Conservation (phyloP, 1,140 invertebrate genomes). For the Magallana ariakensis region DNA sequence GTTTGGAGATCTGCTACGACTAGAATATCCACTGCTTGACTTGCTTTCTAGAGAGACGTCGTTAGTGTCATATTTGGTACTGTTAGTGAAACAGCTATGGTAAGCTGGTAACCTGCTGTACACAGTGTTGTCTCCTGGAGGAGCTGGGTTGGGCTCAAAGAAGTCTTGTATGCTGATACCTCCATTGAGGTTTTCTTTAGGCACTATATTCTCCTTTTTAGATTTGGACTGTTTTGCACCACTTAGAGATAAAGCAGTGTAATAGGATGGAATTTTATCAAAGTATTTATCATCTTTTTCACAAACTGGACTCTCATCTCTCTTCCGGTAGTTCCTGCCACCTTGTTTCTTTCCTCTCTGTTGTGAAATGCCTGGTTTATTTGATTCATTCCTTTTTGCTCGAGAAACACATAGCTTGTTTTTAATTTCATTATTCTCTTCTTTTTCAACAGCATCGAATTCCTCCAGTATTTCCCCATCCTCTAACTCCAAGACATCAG, state of each 20-base stretch:
- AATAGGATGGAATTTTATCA: slow-evolving; percentile 75
- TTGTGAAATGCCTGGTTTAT: neutral
- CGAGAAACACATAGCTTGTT: neutral
- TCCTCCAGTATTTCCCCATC: slow-evolving; percentile 73
- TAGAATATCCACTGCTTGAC: slow-evolving; percentile 63
- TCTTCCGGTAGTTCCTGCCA: slow-evolving; percentile 57
- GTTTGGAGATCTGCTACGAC: slow-evolving; percentile 45
- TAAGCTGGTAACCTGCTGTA: slow-evolving; percentile 76
- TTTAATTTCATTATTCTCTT: slow-evolving; percentile 10
- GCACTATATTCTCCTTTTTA: slow-evolving; percentile 51
- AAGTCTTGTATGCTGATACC: slow-evolving; percentile 60
- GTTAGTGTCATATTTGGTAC: slow-evolving; percentile 71
- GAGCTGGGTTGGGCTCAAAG: slow-evolving; percentile 66
- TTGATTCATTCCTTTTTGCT: neutral
- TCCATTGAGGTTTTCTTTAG: neutral
- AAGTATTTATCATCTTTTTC: slow-evolving; percentile 61
- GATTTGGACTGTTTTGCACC: slow-evolving; percentile 52
- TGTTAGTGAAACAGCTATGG: slow-evolving; percentile 77
- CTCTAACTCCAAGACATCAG: slow-evolving; percentile 50
- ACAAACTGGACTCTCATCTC: slow-evolving; percentile 50
- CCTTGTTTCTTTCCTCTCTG: neutral
- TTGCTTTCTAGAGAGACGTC: slow-evolving; percentile 56
- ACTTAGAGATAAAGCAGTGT: slow-evolving; percentile 71
- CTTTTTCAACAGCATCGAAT: slow-evolving; percentile 74
- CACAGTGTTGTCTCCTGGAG: slow-evolving; percentile 53